Evolutionary conservation across 2,797 vertebrate species (phyloP), one percentile per base, ranked within the genome.

Genomic region (Tiaroga cobitis): DNA sequence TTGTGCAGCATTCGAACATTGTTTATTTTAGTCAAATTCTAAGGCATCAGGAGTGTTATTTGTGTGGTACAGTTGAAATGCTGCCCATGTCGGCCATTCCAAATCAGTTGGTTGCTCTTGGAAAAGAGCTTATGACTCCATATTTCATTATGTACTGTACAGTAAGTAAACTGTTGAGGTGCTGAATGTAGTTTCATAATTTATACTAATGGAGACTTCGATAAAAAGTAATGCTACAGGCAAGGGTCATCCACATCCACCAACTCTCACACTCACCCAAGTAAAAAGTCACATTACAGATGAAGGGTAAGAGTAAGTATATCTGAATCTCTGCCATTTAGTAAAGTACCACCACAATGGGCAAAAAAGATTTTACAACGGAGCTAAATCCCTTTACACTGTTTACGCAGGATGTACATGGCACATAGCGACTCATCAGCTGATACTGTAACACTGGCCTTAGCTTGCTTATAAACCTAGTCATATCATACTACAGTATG

Each of bases 241-340:
- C 19, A 8, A 37, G 2, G 32, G 11, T 7, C 32, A 8, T 56
- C 61, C 15, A 24, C 3, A 7, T 75, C 59, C 26, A 21, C 21
- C 26, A 15, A 29, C 59, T 63, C 59, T 61, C 21, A 56, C 4
- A 77, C 13, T 59, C 13, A 61, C 34, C 51, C 51, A 83, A 24
- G 26, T 37, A 69, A 51, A 77, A 29, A 63, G 19, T 5, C 26
- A 72, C 16, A 80, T n/a, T 39, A 94, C 91, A 92, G 92, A 91
- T 84, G 86, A 0, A 3, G 68, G n/a, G 61, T 72, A 59, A 74
- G 43, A 90, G 68, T 80, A 54, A 83, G 77, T n/a, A 68, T 74
- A 87, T 73, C 86, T 70, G 56, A 34, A 86, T 78, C 37, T 41
- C 32, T 77, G 49, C 46, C 65, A 77, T 77, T 6, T 46, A 29